These are phyloP conservation scores for Momotus momota DNA, from an alignment of 2,797 vertebrate species.

Conservation along the genomic window DNA sequence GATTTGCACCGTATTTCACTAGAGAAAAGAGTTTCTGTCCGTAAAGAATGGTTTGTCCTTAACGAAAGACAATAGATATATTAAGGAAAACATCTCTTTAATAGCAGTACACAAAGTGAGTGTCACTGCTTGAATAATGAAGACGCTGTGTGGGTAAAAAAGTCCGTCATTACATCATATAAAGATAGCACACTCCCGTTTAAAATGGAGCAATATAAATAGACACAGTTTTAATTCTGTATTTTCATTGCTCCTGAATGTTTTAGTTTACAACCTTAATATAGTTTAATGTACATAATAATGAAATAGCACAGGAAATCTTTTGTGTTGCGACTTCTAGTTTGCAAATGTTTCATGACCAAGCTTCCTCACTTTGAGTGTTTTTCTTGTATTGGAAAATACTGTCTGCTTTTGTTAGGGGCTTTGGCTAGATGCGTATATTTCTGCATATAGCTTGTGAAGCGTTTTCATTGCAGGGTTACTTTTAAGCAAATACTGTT, in stretches of 20 bases:
- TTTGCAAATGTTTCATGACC: not conserved
- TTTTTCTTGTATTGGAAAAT: not conserved
- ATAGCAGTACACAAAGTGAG: not conserved
- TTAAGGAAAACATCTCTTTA: not conserved
- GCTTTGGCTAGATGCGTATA: not conserved
- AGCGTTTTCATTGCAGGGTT: not conserved
- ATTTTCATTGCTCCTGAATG: not conserved
- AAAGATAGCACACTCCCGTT: not conserved
- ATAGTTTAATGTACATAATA: not conserved
- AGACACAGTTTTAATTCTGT: not conserved
- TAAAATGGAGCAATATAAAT: not conserved
- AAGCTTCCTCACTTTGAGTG: not conserved
- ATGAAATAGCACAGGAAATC: not conserved
- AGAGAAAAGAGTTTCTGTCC: not conserved
- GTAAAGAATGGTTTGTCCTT: not conserved
- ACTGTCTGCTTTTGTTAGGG: not conserved
- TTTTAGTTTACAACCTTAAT: slow-evolving; percentile 26
- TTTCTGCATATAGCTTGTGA: not conserved
- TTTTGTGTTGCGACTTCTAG: not conserved
- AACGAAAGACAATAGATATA: not conserved
- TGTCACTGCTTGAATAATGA: not conserved
- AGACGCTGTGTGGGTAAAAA: not conserved
- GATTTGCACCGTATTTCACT: not conserved
- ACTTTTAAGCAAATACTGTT: not conserved
- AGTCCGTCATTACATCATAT: not conserved